phyloP scores from a whole-genome alignment of 2,113 vertebrate genomes.

The Solea senegalensis region DNA sequence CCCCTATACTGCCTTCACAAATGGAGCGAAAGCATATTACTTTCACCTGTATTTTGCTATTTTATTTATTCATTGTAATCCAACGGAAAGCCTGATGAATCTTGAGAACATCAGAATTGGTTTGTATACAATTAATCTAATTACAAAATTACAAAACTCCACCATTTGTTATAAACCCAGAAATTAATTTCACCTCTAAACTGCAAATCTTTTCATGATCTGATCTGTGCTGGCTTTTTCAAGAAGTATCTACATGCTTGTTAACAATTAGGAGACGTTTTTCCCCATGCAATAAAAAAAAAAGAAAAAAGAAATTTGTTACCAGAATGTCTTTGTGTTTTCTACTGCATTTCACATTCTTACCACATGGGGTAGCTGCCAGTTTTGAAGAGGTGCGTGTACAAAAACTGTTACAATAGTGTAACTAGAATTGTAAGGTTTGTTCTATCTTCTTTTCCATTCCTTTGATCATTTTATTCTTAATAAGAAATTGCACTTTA shows the following conservation, averaged over 20 bases:
- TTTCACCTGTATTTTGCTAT: neutral
- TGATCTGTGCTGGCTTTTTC: neutral
- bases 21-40: neutral
- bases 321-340: conserved; percentile 14
- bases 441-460: conserved; percentile 19
- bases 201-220: neutral
- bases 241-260: too few species aligned
- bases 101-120: neutral
- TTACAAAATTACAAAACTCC: neutral
- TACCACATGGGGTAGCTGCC: conserved; percentile 66
- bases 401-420: conserved; percentile 23
- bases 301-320: neutral
- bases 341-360: conserved; percentile 57
- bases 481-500: conserved; percentile 18
- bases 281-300: too few species aligned
- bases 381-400: conserved; percentile 45
- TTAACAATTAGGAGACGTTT: too few species aligned
- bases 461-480: conserved; percentile 6
- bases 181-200: conserved; percentile 14
- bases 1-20: neutral
- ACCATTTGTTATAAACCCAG: neutral
- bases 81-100: neutral
- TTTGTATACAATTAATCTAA: neutral
- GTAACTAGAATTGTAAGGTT: neutral
- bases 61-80: neutral